Conservation (phyloP, 2,113 vertebrate species). For the Sclerurus mexicanus region DNA sequence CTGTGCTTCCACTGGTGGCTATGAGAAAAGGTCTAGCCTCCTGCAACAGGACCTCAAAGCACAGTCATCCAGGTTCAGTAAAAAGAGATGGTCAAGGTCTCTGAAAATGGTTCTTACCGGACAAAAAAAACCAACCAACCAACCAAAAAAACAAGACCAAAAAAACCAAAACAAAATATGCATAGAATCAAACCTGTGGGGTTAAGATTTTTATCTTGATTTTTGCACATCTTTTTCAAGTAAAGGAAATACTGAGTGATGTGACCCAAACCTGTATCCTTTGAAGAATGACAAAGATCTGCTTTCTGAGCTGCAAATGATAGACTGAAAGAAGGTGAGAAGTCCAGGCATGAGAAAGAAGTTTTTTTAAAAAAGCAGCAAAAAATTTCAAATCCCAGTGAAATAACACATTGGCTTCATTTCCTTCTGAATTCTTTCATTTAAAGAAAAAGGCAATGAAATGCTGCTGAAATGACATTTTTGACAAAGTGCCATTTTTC, state of each 20-base stretch:
- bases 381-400: not conserved
- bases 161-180: no score
- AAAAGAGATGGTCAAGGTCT: not conserved
- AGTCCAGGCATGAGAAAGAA: not conserved
- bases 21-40: not conserved
- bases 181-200: not conserved
- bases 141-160: no score
- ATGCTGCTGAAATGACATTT: constrained; percentile 31
- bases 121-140: no score
- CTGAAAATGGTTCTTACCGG: not conserved
- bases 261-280: not conserved
- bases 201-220: not conserved
- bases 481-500: constrained; percentile 62
- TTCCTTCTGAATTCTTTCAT: constrained; percentile 46
- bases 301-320: not conserved
- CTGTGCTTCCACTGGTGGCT: not conserved
- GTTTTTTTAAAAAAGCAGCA: not conserved
- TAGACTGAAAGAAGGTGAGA: not conserved
- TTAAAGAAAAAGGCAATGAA: constrained; percentile 45
- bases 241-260: not conserved
- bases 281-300: not conserved
- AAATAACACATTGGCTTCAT: not conserved
- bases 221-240: not conserved
- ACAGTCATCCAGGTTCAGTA: not conserved
- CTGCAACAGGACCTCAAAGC: not conserved